Percentiles rank a stretch among this genome's conserved stretches.
These are phyloP conservation scores for Gnathonemus longibarbis DNA, from an alignment of 2,113 vertebrate genomes.

Conservation along the genomic window DNA sequence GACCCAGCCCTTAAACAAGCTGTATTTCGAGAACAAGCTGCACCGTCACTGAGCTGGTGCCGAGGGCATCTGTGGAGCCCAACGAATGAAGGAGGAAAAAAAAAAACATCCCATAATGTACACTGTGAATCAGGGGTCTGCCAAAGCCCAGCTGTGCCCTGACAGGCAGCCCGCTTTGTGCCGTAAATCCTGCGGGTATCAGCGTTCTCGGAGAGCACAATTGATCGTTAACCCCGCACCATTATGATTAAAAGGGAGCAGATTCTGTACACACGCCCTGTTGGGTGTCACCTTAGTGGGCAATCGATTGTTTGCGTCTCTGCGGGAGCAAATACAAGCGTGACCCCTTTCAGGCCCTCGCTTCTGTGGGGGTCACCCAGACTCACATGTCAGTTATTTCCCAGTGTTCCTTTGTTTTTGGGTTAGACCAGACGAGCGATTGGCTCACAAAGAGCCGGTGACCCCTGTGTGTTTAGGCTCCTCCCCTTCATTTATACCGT, in stretches of 20 bases:
- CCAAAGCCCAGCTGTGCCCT: background rate
- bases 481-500: background rate
- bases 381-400: background rate
- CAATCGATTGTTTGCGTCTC: background rate
- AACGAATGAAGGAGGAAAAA: background rate
- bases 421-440: background rate
- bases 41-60: background rate
- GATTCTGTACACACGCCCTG: background rate
- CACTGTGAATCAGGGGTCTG: background rate
- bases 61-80: background rate
- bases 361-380: background rate
- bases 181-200: background rate
- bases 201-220: background rate
- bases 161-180: background rate
- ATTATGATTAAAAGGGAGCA: background rate
- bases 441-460: background rate
- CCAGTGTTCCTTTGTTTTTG: constrained; percentile 2
- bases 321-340: background rate
- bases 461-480: background rate
- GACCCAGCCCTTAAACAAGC: background rate
- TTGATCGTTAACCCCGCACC: background rate
- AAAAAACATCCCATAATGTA: background rate
- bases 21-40: background rate
- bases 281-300: background rate
- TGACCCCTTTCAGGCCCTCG: background rate